Evolutionary conservation across 2,113 vertebrate species (phyloP).

Genomic region (Pelecanus crispus): DNA sequence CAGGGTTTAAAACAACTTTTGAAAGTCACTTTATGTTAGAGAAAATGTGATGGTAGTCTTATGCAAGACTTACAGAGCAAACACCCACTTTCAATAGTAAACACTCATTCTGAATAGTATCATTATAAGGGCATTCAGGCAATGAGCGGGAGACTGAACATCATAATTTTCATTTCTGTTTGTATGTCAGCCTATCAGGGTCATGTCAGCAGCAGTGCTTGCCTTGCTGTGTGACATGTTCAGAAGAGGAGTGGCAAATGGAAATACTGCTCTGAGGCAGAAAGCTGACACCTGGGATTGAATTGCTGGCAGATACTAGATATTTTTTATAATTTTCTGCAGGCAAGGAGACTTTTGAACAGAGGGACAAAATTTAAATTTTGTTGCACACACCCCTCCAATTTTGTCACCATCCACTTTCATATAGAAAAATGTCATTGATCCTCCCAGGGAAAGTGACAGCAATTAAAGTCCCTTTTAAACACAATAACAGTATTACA

Average conservation of each 20-base stretch:
- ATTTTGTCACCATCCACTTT: not conserved
- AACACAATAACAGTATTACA: not conserved
- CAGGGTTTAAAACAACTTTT: not conserved
- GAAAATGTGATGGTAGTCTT: not conserved
- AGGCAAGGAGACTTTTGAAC: not conserved
- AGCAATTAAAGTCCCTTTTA: not conserved
- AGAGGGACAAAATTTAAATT: not conserved
- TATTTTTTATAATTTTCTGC: not conserved
- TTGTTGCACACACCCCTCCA: not conserved
- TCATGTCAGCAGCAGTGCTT: not conserved
- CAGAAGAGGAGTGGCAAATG: not conserved
- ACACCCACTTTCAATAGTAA: not conserved
- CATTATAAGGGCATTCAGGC: not conserved
- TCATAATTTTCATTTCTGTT: not conserved
- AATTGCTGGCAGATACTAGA: not conserved
- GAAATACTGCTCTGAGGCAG: not conserved
- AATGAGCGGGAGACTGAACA: not conserved
- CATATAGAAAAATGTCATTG: not conserved
- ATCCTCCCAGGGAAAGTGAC: not conserved
- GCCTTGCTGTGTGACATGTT: not conserved
- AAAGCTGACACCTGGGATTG: not conserved
- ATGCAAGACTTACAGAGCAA: not conserved
- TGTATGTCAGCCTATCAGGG: not conserved
- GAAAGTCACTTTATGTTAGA: not conserved
- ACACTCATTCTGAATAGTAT: not conserved